These are phyloP conservation scores for Callitettix versicolor DNA, from an alignment of 1,140 invertebrate species.

Conservation along the genomic window DNA sequence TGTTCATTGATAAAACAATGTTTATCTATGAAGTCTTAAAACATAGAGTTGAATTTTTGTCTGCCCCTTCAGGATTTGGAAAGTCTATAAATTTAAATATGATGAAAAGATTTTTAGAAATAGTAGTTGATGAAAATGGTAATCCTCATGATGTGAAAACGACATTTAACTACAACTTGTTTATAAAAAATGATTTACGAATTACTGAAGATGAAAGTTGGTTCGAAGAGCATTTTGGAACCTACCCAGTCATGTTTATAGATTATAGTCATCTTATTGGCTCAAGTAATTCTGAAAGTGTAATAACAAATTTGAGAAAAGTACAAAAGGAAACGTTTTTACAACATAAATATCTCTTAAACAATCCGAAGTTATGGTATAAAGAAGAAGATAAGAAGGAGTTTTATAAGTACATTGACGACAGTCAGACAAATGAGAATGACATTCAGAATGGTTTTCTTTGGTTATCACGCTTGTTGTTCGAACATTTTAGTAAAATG, in stretches of 20 bases:
- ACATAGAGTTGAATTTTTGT: no score
- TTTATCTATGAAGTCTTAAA: no score
- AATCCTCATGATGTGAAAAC: neutral
- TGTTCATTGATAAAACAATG: no score
- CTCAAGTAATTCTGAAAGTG: neutral
- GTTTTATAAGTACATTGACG: neutral
- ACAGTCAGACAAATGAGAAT: neutral
- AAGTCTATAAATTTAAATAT: slow-evolving; percentile 4
- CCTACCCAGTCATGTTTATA: neutral
- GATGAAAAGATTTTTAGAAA: slow-evolving; percentile 10
- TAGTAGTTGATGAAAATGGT: slow-evolving; percentile 5
- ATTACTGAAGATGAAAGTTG: neutral
- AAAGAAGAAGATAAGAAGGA: neutral
- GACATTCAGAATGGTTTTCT: neutral
- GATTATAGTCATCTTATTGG: neutral
- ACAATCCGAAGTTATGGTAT: neutral
- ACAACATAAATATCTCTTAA: neutral
- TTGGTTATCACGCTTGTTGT: neutral
- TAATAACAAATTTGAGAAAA: neutral
- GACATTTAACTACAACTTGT: neutral
- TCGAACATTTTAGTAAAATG: neutral
- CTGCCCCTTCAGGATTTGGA: neutral
- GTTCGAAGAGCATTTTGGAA: slow-evolving; percentile 2
- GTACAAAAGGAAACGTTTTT: neutral
- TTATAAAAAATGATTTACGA: neutral